These are phyloP conservation scores for Ligdia adustata DNA, from an alignment of 2,888 invertebrate genomes.

Conservation along the genomic window DNA sequence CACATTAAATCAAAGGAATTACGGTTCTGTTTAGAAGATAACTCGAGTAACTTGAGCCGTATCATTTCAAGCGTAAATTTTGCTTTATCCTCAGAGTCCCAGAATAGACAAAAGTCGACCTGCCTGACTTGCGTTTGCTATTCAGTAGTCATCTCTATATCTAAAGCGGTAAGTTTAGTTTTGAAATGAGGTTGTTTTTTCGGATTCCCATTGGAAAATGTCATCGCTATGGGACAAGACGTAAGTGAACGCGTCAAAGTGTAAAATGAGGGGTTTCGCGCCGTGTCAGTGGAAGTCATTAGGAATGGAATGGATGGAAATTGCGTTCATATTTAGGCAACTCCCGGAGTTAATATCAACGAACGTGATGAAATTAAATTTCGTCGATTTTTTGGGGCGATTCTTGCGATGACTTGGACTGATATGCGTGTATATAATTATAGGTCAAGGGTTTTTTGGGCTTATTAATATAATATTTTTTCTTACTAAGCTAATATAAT, in stretches of 20 bases:
- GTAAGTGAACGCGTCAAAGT: constrained; percentile 84
- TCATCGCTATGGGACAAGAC: constrained; percentile 76
- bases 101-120: constrained; percentile 78
- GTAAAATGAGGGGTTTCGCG: constrained; percentile 83
- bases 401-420: constrained; percentile 27
- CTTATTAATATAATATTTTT: no score
- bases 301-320: constrained; percentile 82
- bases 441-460: no score
- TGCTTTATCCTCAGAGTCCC: constrained; percentile 76
- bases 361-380: constrained; percentile 72
- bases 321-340: constrained; percentile 79
- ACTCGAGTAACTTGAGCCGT: constrained; percentile 48
- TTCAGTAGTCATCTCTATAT: constrained; percentile 62
- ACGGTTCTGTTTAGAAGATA: constrained; percentile 51
- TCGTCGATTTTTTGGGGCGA: constrained; percentile 48
- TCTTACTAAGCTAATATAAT: no score
- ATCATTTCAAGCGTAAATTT: constrained; percentile 56
- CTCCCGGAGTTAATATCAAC: constrained; percentile 76
- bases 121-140: constrained; percentile 43
- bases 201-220: constrained; percentile 71
- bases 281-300: constrained; percentile 83
- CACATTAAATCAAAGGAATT: constrained; percentile 41
- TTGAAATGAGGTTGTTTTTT: constrained; percentile 48
- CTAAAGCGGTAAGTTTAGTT: constrained; percentile 46
- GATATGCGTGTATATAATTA: constrained; percentile 5